phyloP scores from a whole-genome alignment of 2,797 vertebrate genomes.

The Mareca strepera region DNA sequence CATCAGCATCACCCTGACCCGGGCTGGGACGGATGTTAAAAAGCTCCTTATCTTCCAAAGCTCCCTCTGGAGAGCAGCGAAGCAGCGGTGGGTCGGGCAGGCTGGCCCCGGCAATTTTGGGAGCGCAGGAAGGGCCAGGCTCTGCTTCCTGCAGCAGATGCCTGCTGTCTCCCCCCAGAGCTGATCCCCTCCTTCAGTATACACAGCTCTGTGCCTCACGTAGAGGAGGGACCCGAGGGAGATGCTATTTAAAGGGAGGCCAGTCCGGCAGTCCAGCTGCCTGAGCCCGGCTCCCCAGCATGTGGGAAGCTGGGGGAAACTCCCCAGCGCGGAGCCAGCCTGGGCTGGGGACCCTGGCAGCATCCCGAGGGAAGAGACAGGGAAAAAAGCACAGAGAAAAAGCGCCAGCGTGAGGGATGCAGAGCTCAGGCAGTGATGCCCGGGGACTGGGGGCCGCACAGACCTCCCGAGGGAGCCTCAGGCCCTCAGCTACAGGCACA shows the following conservation, averaged over 20 bases:
- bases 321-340: accelerated
- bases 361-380: neutral
- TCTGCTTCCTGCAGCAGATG: neutral
- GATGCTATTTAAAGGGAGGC: neutral
- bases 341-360: neutral
- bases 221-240: neutral
- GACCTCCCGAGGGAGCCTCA: neutral
- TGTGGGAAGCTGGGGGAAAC: neutral
- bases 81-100: neutral
- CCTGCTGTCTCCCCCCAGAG: neutral
- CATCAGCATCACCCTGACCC: neutral
- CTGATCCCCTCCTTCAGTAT: neutral
- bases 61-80: neutral
- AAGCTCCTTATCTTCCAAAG: neutral
- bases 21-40: constrained; percentile 2
- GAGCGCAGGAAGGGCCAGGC: neutral
- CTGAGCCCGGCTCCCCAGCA: neutral
- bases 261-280: neutral
- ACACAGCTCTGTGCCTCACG: neutral
- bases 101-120: neutral
- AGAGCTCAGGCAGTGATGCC: neutral
- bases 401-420: neutral
- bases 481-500: neutral
- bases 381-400: neutral
- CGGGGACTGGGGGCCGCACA: neutral